These are phyloP conservation scores for Chloropsis hardwickii DNA, from an alignment of 2,113 vertebrate genomes.

Conservation along the genomic window DNA sequence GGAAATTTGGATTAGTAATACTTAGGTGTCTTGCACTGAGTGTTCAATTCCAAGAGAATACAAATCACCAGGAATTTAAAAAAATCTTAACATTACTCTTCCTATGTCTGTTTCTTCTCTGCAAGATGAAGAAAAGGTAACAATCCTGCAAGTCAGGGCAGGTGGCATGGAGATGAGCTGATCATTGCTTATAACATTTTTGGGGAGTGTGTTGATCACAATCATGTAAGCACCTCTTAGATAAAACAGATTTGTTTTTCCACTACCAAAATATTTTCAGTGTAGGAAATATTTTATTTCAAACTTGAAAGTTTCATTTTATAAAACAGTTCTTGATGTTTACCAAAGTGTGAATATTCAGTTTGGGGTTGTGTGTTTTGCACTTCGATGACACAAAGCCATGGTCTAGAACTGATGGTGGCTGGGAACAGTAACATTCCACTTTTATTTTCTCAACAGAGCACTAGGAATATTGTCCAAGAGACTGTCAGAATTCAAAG, in stretches of 20 bases:
- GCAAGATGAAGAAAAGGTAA: not conserved
- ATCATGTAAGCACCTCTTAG: not conserved
- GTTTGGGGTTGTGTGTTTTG: not conserved
- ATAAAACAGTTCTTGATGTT: not conserved
- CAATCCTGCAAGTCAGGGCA: not conserved
- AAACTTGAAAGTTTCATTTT: not conserved
- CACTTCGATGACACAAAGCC: not conserved
- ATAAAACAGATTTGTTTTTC: not conserved
- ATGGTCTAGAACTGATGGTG: accelerated
- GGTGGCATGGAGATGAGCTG: not conserved
- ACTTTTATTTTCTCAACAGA: not conserved
- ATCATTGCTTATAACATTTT: not conserved
- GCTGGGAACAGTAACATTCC: not conserved
- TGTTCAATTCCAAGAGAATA: not conserved
- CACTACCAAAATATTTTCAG: not conserved
- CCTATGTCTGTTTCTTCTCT: not conserved
- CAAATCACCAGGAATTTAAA: not conserved
- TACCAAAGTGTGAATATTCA: not conserved
- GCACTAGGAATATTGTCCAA: not conserved
- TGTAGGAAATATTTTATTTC: not conserved
- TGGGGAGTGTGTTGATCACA: not conserved
- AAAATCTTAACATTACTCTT: not conserved
- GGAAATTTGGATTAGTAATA: not conserved
- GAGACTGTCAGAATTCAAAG: not conserved
- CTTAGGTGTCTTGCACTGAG: not conserved